phyloP scores from a whole-genome alignment of 2,888 invertebrate genomes.

The Cerceris ruficornis region DNA sequence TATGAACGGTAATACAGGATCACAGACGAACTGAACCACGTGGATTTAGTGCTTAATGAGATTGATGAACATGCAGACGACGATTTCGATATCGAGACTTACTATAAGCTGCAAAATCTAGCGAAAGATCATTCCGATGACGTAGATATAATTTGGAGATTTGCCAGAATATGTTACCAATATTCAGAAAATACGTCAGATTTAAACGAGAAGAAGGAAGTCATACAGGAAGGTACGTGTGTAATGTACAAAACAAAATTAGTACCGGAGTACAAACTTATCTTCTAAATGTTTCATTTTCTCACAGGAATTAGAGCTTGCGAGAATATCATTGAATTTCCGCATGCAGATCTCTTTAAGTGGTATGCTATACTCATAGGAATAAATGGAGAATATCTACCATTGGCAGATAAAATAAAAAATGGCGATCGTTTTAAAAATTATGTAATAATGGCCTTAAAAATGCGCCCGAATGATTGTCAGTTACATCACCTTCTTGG shows the following conservation, averaged over 20 bases:
- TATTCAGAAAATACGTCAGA: slow-evolving; percentile 64
- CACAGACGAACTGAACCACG: slow-evolving; percentile 68
- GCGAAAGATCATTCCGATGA: slow-evolving; percentile 68
- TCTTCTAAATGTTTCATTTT: not conserved
- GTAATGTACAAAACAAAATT: slow-evolving; percentile 15
- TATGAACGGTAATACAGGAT: slow-evolving; percentile 78
- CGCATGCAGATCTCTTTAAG: slow-evolving; percentile 86
- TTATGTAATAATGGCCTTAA: slow-evolving; percentile 86
- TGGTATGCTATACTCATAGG: slow-evolving; percentile 89
- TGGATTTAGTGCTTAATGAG: slow-evolving; percentile 65
- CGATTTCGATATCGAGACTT: slow-evolving; percentile 59
- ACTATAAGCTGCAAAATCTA: slow-evolving; percentile 70
- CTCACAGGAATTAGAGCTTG: slow-evolving; percentile 84
- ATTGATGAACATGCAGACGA: slow-evolving; percentile 64
- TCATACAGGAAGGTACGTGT: slow-evolving; percentile 72
- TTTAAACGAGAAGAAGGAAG: slow-evolving; percentile 56
- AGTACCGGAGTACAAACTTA: no score
- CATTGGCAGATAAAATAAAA: slow-evolving; percentile 85
- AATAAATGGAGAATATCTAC: slow-evolving; percentile 84
- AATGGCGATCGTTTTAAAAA: slow-evolving; percentile 87
- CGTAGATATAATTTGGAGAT: slow-evolving; percentile 77
- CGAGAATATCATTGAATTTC: slow-evolving; percentile 82
- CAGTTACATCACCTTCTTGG: slow-evolving; percentile 87
- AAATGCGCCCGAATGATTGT: slow-evolving; percentile 85
- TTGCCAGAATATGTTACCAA: slow-evolving; percentile 74